phyloP scores from a whole-genome alignment of 2,797 vertebrate species.

The Trematomus bernacchii region DNA sequence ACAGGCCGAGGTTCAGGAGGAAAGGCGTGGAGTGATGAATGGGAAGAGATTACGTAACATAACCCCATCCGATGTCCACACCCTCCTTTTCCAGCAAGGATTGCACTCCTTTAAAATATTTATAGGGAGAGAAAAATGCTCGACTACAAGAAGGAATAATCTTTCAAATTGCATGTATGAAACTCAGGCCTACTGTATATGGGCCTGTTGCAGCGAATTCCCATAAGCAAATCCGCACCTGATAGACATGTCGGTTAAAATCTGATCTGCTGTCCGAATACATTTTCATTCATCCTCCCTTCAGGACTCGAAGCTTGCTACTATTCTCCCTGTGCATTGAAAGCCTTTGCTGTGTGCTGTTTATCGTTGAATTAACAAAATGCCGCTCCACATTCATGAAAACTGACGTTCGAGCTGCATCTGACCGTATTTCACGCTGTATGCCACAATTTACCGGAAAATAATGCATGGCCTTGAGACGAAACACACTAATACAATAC shows the following conservation, averaged over 20 bases:
- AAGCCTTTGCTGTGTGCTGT: not conserved
- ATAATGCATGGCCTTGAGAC: not conserved
- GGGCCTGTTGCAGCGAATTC: conserved; percentile 55
- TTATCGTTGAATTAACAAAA: not conserved
- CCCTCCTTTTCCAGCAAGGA: conserved; percentile 57
- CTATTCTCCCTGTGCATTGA: not conserved
- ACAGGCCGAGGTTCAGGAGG: conserved; percentile 64
- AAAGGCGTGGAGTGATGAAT: conserved; percentile 73
- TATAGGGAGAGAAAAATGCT: conserved; percentile 13
- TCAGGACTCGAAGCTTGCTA: not conserved
- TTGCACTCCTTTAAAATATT: conserved; percentile 58
- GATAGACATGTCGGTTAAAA: conserved; percentile 25
- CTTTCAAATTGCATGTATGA: not conserved
- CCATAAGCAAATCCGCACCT: conserved; percentile 55
- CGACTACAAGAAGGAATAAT: not conserved
- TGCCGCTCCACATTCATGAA: conserved; percentile 18
- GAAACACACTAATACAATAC: not conserved
- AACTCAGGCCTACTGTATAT: conserved; percentile 21
- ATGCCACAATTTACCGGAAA: not conserved
- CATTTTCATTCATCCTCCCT: conserved; percentile 15
- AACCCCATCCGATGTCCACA: conserved; percentile 76
- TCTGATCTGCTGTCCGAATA: not conserved
- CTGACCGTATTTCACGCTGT: conserved; percentile 24
- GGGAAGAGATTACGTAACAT: conserved; percentile 78
- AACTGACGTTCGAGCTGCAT: conserved; percentile 37